Base-by-base conservation (phyloP, 1,140 invertebrate genomes). In the Caenorhabditis latens region DNA sequence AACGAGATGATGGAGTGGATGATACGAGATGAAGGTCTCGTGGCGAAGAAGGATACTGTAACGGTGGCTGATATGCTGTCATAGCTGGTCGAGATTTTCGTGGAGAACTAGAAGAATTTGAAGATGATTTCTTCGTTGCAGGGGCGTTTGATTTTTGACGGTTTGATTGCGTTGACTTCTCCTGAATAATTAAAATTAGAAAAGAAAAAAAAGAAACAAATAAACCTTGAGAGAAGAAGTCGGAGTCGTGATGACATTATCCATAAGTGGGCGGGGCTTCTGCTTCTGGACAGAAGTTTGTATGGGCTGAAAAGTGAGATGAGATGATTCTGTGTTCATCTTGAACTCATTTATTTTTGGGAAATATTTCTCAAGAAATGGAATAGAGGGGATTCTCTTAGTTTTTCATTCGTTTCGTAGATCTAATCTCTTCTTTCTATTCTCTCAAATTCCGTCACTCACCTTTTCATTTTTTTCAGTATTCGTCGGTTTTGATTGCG, bases 21-120 rank as follows among this genome's bases (percentile, higher is more conserved):
- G 71, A 79, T 50, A 79, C 71, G 46, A 79, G 71, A 79, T 79
- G 71, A 79, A 79, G 71, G 71, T 79, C 71, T 79, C 71, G 71
- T 11, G 71, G 71, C 43, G 71, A 50, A 53, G 43, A 43, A 24
- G 71, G 71, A 53, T 79, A 79, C 71, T 79, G 71, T 79, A 79
- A 13, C 24, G 43, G 43, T 21, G 40, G 65, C 24, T 79, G 71
- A 24, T 46, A 50, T 21, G 71, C 21, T 11, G 46, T 32, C 71
- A 53, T 50, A 9, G 46, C 21, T 42, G 46, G 7, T 50, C 46
- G 71, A 24, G 71, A 79, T 79, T 79, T 79, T 46, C 71, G 71
- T 79, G 71, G 71, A 24, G 46, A 53, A 4, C 0, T 53, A 0
- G 50, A 53, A 50, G 50, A 50, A 53, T 11, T 24, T 13, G 71